Base-by-base conservation (phyloP, 2,797 vertebrate species). In the Muscicapa striata region DNA sequence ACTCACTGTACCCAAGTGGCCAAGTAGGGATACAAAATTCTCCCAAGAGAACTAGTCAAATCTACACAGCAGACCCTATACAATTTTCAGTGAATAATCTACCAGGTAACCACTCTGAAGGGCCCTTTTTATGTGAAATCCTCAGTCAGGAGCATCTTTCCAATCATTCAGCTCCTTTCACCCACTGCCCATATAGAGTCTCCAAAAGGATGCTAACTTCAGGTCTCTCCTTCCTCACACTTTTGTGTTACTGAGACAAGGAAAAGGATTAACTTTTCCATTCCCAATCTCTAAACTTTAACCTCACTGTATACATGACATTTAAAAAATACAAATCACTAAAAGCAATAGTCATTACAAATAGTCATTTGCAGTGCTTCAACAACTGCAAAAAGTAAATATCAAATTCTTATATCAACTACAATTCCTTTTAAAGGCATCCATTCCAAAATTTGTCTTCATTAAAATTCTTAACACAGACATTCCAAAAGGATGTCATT, bases 171-270 rank as follows among this genome's bases (percentile, higher is more conserved):
- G 3, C 21, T 61, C 61, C 30, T 73, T 32, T 72, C 59, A 58
- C 18, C 38, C 1, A 4, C 11, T 49, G n/a, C 32, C n/a, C 2
- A 3, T 10, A 32, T 0, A 10, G 10, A 23, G 20, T 32, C 38
- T 74, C 41, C 62, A 85, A 59, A 93, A 69, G 54, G 15, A 70
- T 66, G 23, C 29, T 18, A 24, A 73, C 9, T 58, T 63, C 29
- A 63, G 3, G 7, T 55, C 23, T 45, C 41, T 62, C 20, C 32
- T 61, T 61, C 63, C 30, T 40, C 24, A 67, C 13, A 51, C 6
- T 15, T 62, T 46, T 67, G 29, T 20, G 5, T 18, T 41, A 45
- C 17, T 51, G 15, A 78, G 57, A 79, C 12, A 78, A 74, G 23
- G 41, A 64, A 59, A 62, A 14, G 17, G 10, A 78, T 13, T 8